Percentiles rank a stretch among this genome's conserved stretches.
These are phyloP conservation scores for Caracal caracal DNA, from an alignment of 2,113 vertebrate species.

Conservation along the genomic window DNA sequence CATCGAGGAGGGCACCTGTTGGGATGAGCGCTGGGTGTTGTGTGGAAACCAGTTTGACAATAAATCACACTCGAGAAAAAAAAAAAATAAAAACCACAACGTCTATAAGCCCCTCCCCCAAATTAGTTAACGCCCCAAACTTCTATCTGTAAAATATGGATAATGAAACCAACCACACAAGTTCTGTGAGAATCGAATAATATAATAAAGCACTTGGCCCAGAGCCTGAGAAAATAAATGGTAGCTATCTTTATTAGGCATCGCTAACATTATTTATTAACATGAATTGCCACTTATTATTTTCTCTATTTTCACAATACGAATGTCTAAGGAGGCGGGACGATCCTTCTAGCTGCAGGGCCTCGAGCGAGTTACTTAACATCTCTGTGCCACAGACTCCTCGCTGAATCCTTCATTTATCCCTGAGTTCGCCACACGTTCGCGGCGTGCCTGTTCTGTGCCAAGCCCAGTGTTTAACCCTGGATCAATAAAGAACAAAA, in stretches of 20 bases:
- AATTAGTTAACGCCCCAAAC: not conserved
- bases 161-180: not conserved
- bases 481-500: not conserved
- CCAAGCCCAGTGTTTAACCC: not conserved
- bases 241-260: not conserved
- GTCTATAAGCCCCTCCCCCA: not conserved
- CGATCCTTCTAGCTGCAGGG: not conserved
- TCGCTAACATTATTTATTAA: constrained; percentile 21
- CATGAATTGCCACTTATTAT: not conserved
- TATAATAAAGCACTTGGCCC: not conserved
- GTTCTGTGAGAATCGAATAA: not conserved
- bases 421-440: not conserved
- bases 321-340: not conserved
- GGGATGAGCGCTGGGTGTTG: too few species aligned
- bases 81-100: not conserved
- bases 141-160: not conserved
- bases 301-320: not conserved
- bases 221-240: not conserved
- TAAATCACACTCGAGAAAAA: too few species aligned
- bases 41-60: too few species aligned
- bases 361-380: not conserved
- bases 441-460: not conserved
- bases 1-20: too few species aligned
- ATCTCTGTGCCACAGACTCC: not conserved
- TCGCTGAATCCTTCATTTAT: not conserved